Percentiles rank a stretch among this genome's conserved stretches.
phyloP scores from a whole-genome alignment of 2,113 vertebrate species.

The Spea multiplicata region DNA sequence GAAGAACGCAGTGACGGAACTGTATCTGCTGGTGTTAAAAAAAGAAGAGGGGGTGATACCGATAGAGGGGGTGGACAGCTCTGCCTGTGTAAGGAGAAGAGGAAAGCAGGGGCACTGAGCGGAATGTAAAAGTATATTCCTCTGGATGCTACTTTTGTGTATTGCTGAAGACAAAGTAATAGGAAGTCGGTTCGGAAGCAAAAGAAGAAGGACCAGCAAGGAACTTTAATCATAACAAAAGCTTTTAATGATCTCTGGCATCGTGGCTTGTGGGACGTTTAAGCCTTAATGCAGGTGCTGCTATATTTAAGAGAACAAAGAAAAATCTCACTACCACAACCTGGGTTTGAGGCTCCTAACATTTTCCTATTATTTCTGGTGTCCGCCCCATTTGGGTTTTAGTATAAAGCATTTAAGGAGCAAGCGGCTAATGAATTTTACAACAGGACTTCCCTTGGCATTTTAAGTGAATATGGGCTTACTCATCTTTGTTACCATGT shows the following conservation, averaged over 20 bases:
- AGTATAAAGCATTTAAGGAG: neutral
- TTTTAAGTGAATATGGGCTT: neutral
- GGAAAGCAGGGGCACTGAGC: conserved; percentile 13
- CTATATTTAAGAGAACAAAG: neutral
- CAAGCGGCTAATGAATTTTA: neutral
- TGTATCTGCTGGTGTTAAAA: conserved; percentile 10
- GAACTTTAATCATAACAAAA: conserved; percentile 28
- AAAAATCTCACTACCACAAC: conserved; percentile 1
- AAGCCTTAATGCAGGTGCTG: conserved; percentile 12
- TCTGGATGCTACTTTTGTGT: conserved; percentile 17
- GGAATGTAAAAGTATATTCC: conserved; percentile 32
- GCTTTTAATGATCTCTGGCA: neutral
- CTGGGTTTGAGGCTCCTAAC: neutral
- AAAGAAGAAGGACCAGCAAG: conserved; percentile 30
- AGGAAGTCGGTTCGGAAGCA: conserved; percentile 19
- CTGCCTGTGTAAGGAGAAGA: conserved; percentile 7
- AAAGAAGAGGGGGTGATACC: conserved; percentile 29
- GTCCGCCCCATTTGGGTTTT: conserved; percentile 4
- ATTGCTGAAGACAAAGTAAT: conserved; percentile 25
- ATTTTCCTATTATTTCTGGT: neutral
- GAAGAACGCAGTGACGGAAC: conserved; percentile 38
- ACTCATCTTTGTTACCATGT: neutral
- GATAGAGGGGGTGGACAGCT: conserved; percentile 14
- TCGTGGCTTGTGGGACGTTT: conserved; percentile 9
- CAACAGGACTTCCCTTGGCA: neutral